Conservation (phyloP, 2,888 invertebrate species). For the Aethes cnicana region DNA sequence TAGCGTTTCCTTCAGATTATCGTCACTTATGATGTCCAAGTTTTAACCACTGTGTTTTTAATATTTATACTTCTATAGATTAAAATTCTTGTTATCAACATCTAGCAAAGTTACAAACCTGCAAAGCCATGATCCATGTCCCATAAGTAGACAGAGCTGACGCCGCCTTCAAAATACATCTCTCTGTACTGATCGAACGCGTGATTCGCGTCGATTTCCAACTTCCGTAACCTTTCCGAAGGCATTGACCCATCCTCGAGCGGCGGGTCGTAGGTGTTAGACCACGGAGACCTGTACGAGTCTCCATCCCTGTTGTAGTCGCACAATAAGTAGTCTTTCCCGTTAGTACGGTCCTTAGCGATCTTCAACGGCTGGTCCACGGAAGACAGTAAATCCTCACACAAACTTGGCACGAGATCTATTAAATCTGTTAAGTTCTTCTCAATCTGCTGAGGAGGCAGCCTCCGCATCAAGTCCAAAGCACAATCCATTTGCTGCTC, state of each 20-base stretch:
- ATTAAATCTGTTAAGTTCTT: constrained; percentile 99
- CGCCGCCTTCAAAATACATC: constrained; percentile 99
- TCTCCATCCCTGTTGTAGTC: constrained; percentile 99
- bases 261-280: constrained; percentile 98
- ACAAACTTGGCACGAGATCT: constrained; percentile 96
- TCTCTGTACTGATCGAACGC: constrained; percentile 99
- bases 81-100: not conserved
- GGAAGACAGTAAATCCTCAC: constrained; percentile 97
- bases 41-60: no score
- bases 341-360: constrained; percentile 95
- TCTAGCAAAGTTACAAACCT: constrained; percentile 66
- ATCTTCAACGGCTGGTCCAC: constrained; percentile 99
- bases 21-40: no score
- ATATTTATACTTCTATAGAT: not conserved
- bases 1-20: no score
- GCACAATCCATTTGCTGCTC: constrained; percentile 99
- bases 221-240: constrained; percentile 95
- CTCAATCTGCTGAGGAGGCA: constrained; percentile 99
- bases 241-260: constrained; percentile 99
- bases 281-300: constrained; percentile 99
- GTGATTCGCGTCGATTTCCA: constrained; percentile 98
- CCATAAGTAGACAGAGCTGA: constrained; percentile 99
- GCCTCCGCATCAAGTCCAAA: constrained; percentile 97
- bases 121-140: constrained; percentile 99
- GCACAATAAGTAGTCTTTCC: constrained; percentile 98